A percentile compares a stretch with the other conserved stretches of the same genome.
Evolutionary conservation across 2,888 invertebrate genomes (phyloP).

Genomic region (Archips crataeganus): DNA sequence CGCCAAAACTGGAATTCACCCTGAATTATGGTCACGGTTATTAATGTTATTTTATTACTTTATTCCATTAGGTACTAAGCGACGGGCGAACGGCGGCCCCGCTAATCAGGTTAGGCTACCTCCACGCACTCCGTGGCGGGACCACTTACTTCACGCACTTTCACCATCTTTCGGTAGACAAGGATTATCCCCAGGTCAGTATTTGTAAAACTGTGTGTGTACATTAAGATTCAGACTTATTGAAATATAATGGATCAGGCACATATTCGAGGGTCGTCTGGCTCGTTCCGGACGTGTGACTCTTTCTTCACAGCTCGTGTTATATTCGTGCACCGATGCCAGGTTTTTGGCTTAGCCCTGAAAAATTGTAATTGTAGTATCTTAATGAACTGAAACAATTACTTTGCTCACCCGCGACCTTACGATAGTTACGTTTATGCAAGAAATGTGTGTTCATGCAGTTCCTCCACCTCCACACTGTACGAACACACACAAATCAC

Average conservation of each 20-base stretch:
- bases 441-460: no score
- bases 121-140: slow-evolving; percentile 92
- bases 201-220: background rate
- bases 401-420: no score
- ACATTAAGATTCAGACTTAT: background rate
- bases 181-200: slow-evolving; percentile 91
- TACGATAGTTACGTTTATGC: no score
- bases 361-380: no score
- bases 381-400: no score
- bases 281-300: background rate
- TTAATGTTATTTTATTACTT: background rate
- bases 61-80: slow-evolving; percentile 88
- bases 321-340: background rate
- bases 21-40: background rate
- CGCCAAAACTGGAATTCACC: background rate
- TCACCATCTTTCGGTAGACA: slow-evolving; percentile 93
- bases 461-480: no score
- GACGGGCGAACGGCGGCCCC: slow-evolving; percentile 97
- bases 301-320: background rate
- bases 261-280: background rate
- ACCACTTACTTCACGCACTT: slow-evolving; percentile 95
- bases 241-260: background rate
- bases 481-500: no score
- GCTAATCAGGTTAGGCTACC: slow-evolving; percentile 91
- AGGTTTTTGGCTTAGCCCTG: no score